Percentiles rank a stretch among this genome's conserved stretches.
Conservation (phyloP, 2,113 vertebrate genomes). For the Antechinus stuartii region DNA sequence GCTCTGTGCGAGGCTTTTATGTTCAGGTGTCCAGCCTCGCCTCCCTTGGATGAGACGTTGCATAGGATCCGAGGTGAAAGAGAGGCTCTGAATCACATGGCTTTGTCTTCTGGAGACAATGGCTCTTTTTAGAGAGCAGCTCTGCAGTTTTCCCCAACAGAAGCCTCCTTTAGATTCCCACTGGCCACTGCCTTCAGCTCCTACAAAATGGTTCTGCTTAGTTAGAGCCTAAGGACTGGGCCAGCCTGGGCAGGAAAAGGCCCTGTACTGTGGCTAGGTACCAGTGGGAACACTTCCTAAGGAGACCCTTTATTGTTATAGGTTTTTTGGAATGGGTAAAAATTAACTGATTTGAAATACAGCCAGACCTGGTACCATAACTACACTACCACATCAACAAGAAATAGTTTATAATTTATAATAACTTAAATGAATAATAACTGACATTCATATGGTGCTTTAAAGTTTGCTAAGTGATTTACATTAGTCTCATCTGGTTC, state of each 20-base stretch:
- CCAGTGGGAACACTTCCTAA: neutral
- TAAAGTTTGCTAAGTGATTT: neutral
- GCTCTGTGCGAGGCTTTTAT: constrained; percentile 49
- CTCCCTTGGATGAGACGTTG: constrained; percentile 39
- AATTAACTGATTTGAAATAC: constrained; percentile 23
- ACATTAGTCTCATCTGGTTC: neutral
- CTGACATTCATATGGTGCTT: neutral
- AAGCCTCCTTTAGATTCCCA: constrained; percentile 39
- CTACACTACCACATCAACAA: neutral
- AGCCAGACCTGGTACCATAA: neutral
- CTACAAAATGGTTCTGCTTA: constrained; percentile 31
- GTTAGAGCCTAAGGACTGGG: neutral
- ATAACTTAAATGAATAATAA: neutral
- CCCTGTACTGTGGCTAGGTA: constrained; percentile 1
- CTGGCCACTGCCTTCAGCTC: constrained; percentile 20
- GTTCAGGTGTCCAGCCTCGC: neutral
- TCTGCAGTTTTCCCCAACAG: constrained; percentile 41
- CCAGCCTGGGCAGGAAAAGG: neutral
- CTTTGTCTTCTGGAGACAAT: constrained; percentile 5
- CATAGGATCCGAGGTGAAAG: constrained; percentile 50
- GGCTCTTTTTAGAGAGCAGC: constrained; percentile 23
- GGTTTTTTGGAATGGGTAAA: constrained; percentile 11
- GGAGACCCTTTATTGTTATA: neutral
- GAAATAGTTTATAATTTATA: neutral
- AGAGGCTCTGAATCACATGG: constrained; percentile 36